Percentiles rank a stretch among this genome's conserved stretches.
phyloP scores from a whole-genome alignment of 1,140 invertebrate species.

The Ptiloglossa arizonensis region DNA sequence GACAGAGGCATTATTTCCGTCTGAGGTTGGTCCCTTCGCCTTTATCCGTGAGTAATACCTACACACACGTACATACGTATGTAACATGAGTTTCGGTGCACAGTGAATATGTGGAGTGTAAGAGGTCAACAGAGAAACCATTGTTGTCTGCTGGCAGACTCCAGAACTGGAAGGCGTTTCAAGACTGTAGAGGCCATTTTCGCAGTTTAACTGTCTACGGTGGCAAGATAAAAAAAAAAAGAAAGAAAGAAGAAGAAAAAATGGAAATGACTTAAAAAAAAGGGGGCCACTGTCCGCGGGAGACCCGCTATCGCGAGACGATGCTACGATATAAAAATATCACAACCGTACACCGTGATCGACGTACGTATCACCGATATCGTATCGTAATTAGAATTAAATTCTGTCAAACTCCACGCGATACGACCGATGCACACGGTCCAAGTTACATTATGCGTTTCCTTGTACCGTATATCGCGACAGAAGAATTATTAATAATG shows the following conservation, averaged over 20 bases:
- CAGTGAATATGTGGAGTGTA: constrained; percentile 65
- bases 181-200: constrained; percentile 24
- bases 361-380: neutral
- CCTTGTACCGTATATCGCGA: too few relatives aligned
- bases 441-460: too few relatives aligned
- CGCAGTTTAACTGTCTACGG: constrained; percentile 33
- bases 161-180: constrained; percentile 56
- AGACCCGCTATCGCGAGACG: neutral
- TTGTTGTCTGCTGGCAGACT: constrained; percentile 68
- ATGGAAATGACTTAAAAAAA: neutral
- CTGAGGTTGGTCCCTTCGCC: constrained; percentile 50
- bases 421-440: too few relatives aligned
- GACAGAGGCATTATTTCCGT: constrained; percentile 52
- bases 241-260: too few relatives aligned
- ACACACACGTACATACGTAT: constrained; percentile 18
- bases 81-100: constrained; percentile 52
- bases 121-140: constrained; percentile 72
- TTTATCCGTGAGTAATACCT: constrained; percentile 42
- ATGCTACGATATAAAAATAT: neutral
- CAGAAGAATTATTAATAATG: too few relatives aligned
- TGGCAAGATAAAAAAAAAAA: constrained; percentile 13
- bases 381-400: neutral
- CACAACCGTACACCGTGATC: neutral
- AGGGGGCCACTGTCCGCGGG: neutral
- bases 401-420: too few relatives aligned